Conservation (phyloP, 2,888 invertebrate species). For the Tipula lateralis region DNA sequence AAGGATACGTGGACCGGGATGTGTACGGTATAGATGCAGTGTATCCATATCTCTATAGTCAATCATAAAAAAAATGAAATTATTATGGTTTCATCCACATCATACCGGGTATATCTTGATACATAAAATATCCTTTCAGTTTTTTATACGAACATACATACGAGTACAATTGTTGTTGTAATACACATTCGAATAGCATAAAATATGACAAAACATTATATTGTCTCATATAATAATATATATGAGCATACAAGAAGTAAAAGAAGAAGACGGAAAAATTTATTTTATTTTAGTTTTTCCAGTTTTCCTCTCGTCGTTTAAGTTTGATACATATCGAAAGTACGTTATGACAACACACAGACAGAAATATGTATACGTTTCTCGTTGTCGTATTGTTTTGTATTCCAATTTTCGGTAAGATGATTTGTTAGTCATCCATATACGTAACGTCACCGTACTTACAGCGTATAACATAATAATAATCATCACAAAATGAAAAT, state of each 20-base stretch:
- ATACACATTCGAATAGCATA: not conserved
- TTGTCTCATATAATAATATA: not conserved
- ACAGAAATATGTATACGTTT: not conserved
- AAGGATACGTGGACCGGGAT: not conserved
- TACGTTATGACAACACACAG: not conserved
- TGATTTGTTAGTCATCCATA: not conserved
- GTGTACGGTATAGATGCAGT: not conserved
- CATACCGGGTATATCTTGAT: not conserved
- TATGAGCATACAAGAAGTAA: too few relatives aligned
- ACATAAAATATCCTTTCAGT: conserved; percentile 5
- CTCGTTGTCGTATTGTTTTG: not conserved
- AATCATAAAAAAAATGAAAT: not conserved
- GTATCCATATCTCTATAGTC: not conserved
- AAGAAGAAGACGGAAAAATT: not conserved
- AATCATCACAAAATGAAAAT: not conserved
- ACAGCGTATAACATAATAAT: not conserved
- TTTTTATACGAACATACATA: too few relatives aligned
- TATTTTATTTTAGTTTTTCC: not conserved
- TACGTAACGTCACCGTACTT: not conserved
- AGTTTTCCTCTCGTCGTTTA: not conserved
- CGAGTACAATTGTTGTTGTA: not conserved
- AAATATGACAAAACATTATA: not conserved
- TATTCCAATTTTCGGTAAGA: not conserved
- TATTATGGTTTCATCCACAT: not conserved
- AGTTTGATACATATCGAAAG: too few relatives aligned